Evolutionary conservation across 2,797 vertebrate genomes (phyloP).

Genomic region (Vireo griseus): DNA sequence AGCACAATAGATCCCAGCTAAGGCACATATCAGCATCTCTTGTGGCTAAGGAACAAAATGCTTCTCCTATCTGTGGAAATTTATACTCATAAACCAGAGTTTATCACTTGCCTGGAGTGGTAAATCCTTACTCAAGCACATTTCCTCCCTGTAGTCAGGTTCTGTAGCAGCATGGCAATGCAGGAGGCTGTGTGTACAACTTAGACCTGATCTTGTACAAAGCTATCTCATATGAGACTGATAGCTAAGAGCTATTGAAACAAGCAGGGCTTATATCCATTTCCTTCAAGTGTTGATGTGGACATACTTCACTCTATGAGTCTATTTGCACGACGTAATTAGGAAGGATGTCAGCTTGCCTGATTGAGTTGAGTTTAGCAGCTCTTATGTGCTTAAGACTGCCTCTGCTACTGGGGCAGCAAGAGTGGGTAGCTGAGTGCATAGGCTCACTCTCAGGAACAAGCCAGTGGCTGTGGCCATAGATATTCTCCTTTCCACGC

Average conservation of each 20-base stretch:
- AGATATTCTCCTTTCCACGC: neutral
- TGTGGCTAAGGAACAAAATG: neutral
- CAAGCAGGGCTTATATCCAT: neutral
- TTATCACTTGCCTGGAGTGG: neutral
- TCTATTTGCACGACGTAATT: neutral
- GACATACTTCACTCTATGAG: neutral
- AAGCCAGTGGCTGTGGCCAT: neutral
- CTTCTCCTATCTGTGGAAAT: neutral
- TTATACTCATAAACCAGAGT: neutral
- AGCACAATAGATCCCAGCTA: neutral
- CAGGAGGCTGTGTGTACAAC: neutral
- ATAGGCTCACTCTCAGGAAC: neutral
- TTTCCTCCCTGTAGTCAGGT: neutral
- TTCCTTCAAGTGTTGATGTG: neutral
- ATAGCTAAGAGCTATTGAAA: neutral
- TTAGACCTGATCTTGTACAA: neutral
- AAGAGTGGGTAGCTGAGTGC: accelerated
- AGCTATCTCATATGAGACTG: neutral
- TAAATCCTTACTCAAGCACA: neutral
- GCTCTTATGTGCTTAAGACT: neutral
- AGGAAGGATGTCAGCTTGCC: neutral
- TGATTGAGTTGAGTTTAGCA: neutral
- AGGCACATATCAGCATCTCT: neutral
- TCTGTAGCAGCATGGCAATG: accelerated
- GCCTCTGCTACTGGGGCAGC: neutral